Percentiles rank a stretch among this genome's conserved stretches.
These are phyloP conservation scores for Platynereis dumerilii DNA, from an alignment of 2,888 invertebrate genomes.

Conservation along the genomic window DNA sequence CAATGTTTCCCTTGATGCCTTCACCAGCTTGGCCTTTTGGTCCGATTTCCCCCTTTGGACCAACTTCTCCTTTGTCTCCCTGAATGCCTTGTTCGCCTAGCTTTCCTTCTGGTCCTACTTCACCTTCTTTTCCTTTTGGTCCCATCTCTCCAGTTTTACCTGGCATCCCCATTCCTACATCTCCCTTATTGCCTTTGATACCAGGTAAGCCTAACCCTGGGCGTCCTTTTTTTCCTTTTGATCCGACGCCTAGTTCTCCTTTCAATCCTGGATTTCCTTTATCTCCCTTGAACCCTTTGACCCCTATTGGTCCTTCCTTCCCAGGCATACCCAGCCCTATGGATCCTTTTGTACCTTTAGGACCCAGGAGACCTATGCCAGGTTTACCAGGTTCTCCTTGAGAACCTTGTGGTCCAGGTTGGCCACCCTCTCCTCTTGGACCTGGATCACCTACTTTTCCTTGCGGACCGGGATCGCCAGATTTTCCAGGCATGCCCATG, in stretches of 20 bases:
- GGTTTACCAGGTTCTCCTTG: constrained; percentile 7
- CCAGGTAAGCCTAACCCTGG: constrained; percentile 29
- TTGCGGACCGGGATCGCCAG: constrained; percentile 17
- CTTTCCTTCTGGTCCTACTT: constrained; percentile 7
- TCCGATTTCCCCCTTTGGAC: constrained; percentile 26
- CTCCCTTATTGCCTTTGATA: constrained; percentile 39
- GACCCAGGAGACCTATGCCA: not conserved
- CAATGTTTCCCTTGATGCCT: constrained; percentile 13
- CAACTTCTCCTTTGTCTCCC: constrained; percentile 19
- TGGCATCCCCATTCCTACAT: constrained; percentile 24
- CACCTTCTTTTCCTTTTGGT: constrained; percentile 9
- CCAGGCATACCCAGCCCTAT: constrained; percentile 16
- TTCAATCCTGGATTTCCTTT: constrained; percentile 27
- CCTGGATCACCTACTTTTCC: constrained; percentile 18
- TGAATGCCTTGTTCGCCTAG: constrained; percentile 18
- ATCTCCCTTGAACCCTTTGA: constrained; percentile 29
- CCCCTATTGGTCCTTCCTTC: constrained; percentile 25
- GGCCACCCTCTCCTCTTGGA: constrained; percentile 8
- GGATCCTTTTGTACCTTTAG: constrained; percentile 12
- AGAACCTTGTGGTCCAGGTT: not conserved
- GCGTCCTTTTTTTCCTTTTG: constrained; percentile 38
- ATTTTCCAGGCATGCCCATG: constrained; percentile 20
- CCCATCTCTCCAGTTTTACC: constrained; percentile 7
- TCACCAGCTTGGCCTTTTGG: constrained; percentile 26
- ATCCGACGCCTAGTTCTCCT: constrained; percentile 8